phyloP scores from a whole-genome alignment of 2,797 vertebrate species.

The Gobio occitaniae region DNA sequence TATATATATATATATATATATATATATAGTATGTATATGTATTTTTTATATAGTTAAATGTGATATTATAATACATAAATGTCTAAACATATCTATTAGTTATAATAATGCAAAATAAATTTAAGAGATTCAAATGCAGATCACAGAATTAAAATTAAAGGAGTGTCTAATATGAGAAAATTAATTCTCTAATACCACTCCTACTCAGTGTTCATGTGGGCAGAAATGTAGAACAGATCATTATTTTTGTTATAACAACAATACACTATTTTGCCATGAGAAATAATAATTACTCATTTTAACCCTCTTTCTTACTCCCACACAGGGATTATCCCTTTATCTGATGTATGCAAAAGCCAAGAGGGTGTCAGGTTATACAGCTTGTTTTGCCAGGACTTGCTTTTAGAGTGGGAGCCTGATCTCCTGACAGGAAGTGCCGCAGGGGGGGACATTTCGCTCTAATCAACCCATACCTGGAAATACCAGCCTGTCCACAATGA shows the following conservation, averaged over 20 bases:
- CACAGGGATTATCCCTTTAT: conserved; percentile 49
- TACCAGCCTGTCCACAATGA: conserved; percentile 61
- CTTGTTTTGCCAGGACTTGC: conserved; percentile 47
- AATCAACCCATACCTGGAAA: conserved; percentile 63
- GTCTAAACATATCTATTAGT: not conserved
- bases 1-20: too few species aligned
- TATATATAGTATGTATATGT: too few species aligned
- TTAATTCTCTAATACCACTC: not conserved
- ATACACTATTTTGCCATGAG: conserved; percentile 9
- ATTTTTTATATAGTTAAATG: too few species aligned
- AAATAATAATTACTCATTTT: conserved; percentile 26
- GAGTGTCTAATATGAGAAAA: not conserved
- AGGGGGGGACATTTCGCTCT: conserved; percentile 46
- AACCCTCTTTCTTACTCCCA: conserved; percentile 24
- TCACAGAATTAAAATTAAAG: not conserved
- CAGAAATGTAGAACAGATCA: not conserved
- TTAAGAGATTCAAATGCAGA: not conserved
- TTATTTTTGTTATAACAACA: conserved; percentile 4
- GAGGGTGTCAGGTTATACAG: conserved; percentile 53
- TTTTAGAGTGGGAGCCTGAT: conserved; percentile 58
- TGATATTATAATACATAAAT: not conserved
- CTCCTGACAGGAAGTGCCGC: conserved; percentile 60
- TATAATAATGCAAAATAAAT: too few species aligned
- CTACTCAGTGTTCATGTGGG: not conserved
- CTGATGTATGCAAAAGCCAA: conserved; percentile 52